Percentiles rank a stretch among this genome's conserved stretches.
Evolutionary conservation across 2,113 vertebrate species (phyloP).

Genomic region (Progne subis): DNA sequence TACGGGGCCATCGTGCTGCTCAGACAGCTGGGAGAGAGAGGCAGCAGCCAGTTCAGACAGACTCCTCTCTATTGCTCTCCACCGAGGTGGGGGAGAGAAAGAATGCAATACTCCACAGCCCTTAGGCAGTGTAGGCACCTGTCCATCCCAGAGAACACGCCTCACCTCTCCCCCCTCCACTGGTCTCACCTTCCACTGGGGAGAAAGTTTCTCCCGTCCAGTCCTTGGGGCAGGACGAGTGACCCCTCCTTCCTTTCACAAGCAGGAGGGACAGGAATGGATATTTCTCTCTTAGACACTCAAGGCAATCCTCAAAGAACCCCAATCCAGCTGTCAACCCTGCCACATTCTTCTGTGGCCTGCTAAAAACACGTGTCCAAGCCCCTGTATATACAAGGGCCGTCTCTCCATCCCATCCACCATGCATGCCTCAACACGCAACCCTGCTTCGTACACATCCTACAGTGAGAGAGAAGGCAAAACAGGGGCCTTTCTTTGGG

Average conservation of each 20-base stretch:
- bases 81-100: neutral
- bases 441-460: slow-evolving; percentile 22
- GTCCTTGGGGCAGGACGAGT: slow-evolving; percentile 39
- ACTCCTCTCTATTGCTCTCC: slow-evolving; percentile 46
- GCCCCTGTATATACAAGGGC: slow-evolving; percentile 15
- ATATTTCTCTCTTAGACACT: slow-evolving; percentile 59
- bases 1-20: neutral
- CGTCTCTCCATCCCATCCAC: slow-evolving; percentile 56
- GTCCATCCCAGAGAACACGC: slow-evolving; percentile 10
- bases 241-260: slow-evolving; percentile 31
- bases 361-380: slow-evolving; percentile 41
- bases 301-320: slow-evolving; percentile 52
- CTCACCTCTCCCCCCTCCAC: slow-evolving; percentile 18
- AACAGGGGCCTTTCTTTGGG: slow-evolving; percentile 56
- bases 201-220: slow-evolving; percentile 30
- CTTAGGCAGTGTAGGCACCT: neutral
- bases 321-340: slow-evolving; percentile 27
- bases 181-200: slow-evolving; percentile 30
- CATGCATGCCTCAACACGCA: slow-evolving; percentile 18
- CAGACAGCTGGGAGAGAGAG: slow-evolving; percentile 25
- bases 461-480: slow-evolving; percentile 59
- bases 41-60: slow-evolving; percentile 1
- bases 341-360: slow-evolving; percentile 23
- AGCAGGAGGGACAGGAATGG: slow-evolving; percentile 38
- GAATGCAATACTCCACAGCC: slow-evolving; percentile 27